Percentiles rank a stretch among this genome's conserved stretches.
These are phyloP conservation scores for Protaetia brevitarsis DNA, from an alignment of 1,140 invertebrate species.

Conservation along the genomic window DNA sequence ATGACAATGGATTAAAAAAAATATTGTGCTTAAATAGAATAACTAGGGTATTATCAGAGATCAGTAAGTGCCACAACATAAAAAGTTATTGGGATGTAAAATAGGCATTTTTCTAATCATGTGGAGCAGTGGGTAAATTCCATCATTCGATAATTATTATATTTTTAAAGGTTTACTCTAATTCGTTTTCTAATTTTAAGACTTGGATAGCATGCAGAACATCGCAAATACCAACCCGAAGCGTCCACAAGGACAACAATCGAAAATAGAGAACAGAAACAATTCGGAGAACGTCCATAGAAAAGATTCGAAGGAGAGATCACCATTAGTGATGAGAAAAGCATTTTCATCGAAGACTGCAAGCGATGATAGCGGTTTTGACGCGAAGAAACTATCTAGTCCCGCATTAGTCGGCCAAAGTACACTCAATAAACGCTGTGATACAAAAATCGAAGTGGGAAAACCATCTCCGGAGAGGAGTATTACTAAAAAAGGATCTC, in stretches of 20 bases:
- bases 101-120: too few relatives aligned
- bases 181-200: neutral
- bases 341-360: neutral
- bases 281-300: neutral
- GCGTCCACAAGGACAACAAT: neutral
- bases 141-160: neutral
- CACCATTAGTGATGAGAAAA: neutral
- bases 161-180: neutral
- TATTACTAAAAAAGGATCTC: conserved; percentile 14
- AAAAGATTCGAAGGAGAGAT: neutral
- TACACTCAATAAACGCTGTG: neutral
- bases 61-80: too few relatives aligned
- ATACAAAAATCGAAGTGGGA: neutral
- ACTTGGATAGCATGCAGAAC: conserved; percentile 2
- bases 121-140: too few relatives aligned
- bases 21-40: too few relatives aligned
- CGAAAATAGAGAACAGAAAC: neutral
- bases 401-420: conserved; percentile 40
- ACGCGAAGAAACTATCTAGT: conserved; percentile 39
- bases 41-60: too few relatives aligned
- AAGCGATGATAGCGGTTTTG: neutral
- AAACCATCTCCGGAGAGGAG: neutral
- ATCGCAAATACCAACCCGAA: neutral
- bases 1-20: too few relatives aligned
- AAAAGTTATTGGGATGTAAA: too few relatives aligned